Base-by-base conservation (phyloP, 1,140 invertebrate genomes). In the Atta cephalotes region DNA sequence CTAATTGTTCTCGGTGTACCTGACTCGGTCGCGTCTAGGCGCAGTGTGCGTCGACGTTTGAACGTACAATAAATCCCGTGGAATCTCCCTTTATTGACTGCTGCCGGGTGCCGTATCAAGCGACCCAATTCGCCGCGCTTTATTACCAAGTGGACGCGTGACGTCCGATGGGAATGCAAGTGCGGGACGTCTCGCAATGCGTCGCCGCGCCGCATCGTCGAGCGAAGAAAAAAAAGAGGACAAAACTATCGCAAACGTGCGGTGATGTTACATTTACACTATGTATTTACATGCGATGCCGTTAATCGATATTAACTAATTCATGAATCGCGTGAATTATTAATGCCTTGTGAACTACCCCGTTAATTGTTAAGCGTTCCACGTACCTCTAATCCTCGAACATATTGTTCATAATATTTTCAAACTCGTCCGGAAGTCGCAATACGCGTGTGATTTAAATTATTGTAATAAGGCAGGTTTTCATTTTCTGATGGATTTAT, bases 101-200 rank as follows among this genome's bases (percentile, higher is more conserved):
- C 51, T 60, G n/a, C 58, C 66, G 35, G 66, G 3, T 35, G 65
- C 18, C 53, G 82, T 80, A 87, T 89, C 84, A 74, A 79, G 25
- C 74, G 77, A 82, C 70, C 87, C 77, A 85, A 77, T 89, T 89
- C 87, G 45, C 87, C 76, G 68, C 82, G 72, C 79, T 89, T 89
- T 87, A 81, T 89, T 53, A 62, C 70, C 56, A 62, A 70, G 62
- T 80, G 58, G 51, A 70, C 68, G 76, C 76, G 39, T 18, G 45
- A 66, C 76, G 31, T 6, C 31, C 66, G 80, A 76, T 60, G 87
- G 80, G 76, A 62, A 56, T 56, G 28, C 80, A 35, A 68, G 72
- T 88, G 28, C 79, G 12, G 53, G 51, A n/a, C 25, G 49, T 66
- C 58, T 70, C 56, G 77, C 86, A 76, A 72, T 66, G 85, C 70